Base-by-base conservation (phyloP, 2,113 vertebrate genomes). In the Synchiropus splendidus region DNA sequence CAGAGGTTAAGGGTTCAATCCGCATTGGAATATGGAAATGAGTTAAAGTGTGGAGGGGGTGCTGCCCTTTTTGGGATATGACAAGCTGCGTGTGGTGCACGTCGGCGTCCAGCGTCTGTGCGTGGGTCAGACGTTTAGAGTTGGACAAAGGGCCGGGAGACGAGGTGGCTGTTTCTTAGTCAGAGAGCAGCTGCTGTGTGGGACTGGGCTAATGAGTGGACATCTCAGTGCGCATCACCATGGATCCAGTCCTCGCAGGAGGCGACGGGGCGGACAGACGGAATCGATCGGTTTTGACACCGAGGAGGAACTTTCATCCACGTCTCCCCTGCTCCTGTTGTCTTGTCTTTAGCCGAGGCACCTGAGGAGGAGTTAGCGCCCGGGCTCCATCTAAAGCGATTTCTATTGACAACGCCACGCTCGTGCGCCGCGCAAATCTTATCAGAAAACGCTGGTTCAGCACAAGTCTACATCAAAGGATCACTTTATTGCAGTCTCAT, bases 171-270 rank as follows among this genome's bases (percentile, higher is more conserved):
- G 74, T 61, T 62, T 45, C 58, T 67, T 42, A 59, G 63, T 75
- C 72, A 79, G 62, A 60, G 52, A 64, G 79, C 79, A 83, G 79
- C 77, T 84, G 82, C 46, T 76, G 74, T 82, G 77, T 82, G 79
- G 73, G 79, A 80, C 60, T 51, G 68, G 67, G 69, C 72, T 80
- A 78, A 78, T 77, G 72, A 76, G 54, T 76, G 75, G 79, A 79
- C 75, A 62, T 66, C 62, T 68, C 62, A 70, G 72, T 57, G 51
- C 62, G 74, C 60, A 67, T 77, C 68, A 69, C 63, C 70, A 67
- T 67, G 40, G 64, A 69, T 56, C 61, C 66, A 46, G 58, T 74
- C 62, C 72, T 74, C 59, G 63, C 21, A 55, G 51, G 50, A 54
- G 46, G 45, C 36, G 14, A 11, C 32, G 16, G 2, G 10, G 30